phyloP scores from a whole-genome alignment of 2,888 invertebrate genomes.

The Phasia obesa region DNA sequence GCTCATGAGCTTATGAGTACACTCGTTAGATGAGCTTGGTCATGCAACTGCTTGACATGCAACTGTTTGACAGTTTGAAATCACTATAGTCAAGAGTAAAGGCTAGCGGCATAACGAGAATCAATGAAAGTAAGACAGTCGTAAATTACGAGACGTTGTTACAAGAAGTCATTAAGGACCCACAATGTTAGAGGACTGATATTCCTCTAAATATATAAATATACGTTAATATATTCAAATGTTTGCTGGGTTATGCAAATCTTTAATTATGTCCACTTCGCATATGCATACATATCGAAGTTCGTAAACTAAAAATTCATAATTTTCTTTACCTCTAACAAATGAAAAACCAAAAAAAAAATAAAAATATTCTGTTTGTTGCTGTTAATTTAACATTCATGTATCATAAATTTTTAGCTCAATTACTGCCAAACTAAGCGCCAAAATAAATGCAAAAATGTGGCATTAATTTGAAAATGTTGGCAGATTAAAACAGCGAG shows the following conservation, averaged over 20 bases:
- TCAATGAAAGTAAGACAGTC: too few relatives aligned
- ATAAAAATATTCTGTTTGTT: constrained; percentile 46
- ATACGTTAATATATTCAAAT: too few relatives aligned
- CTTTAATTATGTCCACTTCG: constrained; percentile 22
- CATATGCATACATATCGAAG: background rate
- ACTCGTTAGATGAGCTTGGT: too few relatives aligned
- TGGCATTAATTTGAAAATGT: constrained; percentile 70
- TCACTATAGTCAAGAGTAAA: too few relatives aligned
- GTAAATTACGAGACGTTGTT: too few relatives aligned
- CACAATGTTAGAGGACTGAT: too few relatives aligned
- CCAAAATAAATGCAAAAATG: constrained; percentile 71
- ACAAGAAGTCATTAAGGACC: too few relatives aligned
- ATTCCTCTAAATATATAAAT: too few relatives aligned
- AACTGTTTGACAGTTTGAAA: too few relatives aligned
- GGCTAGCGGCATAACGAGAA: too few relatives aligned
- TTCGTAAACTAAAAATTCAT: constrained; percentile 21
- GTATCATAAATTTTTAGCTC: constrained; percentile 73
- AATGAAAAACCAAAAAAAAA: background rate
- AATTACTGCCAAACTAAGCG: constrained; percentile 75
- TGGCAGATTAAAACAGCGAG: constrained; percentile 46
- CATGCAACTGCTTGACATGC: too few relatives aligned
- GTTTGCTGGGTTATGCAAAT: constrained; percentile 2
- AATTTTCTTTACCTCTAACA: constrained; percentile 27
- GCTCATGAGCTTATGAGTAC: too few relatives aligned
- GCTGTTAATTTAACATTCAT: constrained; percentile 61